Evolutionary conservation across 1,140 invertebrate genomes (phyloP).

Genomic region (Ladona fulva): DNA sequence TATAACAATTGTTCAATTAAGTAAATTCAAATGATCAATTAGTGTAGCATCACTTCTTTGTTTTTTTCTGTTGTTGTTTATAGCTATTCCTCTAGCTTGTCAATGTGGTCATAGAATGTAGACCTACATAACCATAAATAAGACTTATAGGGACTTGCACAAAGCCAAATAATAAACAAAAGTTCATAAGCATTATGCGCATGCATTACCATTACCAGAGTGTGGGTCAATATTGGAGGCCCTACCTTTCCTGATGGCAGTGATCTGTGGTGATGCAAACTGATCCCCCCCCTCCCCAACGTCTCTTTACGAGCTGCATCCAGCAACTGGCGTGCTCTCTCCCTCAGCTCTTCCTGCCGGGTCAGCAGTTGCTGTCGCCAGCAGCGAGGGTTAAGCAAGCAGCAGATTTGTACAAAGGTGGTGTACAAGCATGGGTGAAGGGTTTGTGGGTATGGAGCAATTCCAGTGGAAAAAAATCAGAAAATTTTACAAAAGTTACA

Average conservation of each 20-base stretch:
- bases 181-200: neutral
- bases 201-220: neutral
- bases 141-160: too few species aligned
- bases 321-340: slow-evolving; percentile 79
- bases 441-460: neutral
- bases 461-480: neutral
- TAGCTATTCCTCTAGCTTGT: too few species aligned
- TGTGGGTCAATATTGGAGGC: neutral
- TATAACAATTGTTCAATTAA: too few species aligned
- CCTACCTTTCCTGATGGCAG: neutral
- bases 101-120: too few species aligned
- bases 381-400: neutral
- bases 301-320: slow-evolving; percentile 71
- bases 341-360: slow-evolving; percentile 76
- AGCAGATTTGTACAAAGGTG: neutral
- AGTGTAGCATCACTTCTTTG: too few species aligned
- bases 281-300: slow-evolving; percentile 35
- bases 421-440: neutral
- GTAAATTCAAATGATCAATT: too few species aligned
- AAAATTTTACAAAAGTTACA: neutral
- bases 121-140: too few species aligned
- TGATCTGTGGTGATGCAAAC: neutral
- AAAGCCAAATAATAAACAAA: neutral
- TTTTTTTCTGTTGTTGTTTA: too few species aligned
- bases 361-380: slow-evolving; percentile 54